Evolutionary conservation across 2,888 invertebrate genomes (phyloP), one percentile per base, ranked within the genome.

Genomic region (Tenthredo mesomela): DNA sequence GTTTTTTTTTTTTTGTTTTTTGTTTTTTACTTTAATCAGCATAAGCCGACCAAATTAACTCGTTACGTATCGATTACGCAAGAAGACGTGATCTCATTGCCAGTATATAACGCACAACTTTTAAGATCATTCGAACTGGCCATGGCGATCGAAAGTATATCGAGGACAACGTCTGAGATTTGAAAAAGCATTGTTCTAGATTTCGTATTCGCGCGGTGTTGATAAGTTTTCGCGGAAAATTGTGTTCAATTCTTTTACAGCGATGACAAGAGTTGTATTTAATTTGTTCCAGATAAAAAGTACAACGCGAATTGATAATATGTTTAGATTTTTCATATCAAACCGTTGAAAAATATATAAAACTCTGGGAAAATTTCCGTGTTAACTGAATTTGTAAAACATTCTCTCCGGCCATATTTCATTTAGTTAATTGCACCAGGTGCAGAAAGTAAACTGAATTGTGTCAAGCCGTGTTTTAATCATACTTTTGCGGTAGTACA

Each of bases 61-160:
- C 80, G 61, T 61, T 61, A 58, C 58, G n/a, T 58, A 78, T 10
- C 40, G 58, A 80, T 80, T 80, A 61, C 80, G 80, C 33, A 80
- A 80, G 15, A 61, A 80, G 37, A 80, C 54, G 10, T 77, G 77
- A 77, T 77, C 77, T 77, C 77, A 77, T 77, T 50, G 50, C 29
- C 47, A n/a, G 29, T 18, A 54, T 47, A 6, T 47, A 15, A 37
- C 29, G 15, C 40, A 40, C 58, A 80, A 37, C 61, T 61, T 37
- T 15, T 33, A 15, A 61, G 58, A 80, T 80, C 80, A 21, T 15
- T 61, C 33, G 61, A 61, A 37, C 37, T 40, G 80, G 21, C 61
- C 80, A 37, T 80, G 80, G 25, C 61, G 80, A 40, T 80, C 40
- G 80, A 80, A 80, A 80, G 80, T 80, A 80, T 80, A 80, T 80